phyloP scores from a whole-genome alignment of 2,797 vertebrate genomes.

The Monodelphis domestica region DNA sequence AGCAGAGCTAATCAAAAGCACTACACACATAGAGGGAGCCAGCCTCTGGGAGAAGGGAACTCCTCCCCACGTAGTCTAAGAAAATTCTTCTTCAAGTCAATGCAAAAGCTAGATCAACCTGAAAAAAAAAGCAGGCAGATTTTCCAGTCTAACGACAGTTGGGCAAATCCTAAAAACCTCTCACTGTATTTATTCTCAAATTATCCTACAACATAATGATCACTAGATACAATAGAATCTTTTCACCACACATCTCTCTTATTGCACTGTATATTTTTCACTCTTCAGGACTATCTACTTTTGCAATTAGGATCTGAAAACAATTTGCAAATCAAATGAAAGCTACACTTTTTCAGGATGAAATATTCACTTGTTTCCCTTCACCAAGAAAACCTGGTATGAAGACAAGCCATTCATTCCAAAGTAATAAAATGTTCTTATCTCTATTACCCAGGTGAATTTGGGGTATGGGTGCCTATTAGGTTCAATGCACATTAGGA shows the following conservation, averaged over 20 bases:
- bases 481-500: neutral
- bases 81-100: constrained; percentile 73
- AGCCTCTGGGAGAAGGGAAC: constrained; percentile 80
- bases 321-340: constrained; percentile 11
- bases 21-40: constrained; percentile 77
- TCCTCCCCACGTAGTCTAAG: constrained; percentile 68
- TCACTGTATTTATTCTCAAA: neutral
- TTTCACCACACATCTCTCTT: neutral
- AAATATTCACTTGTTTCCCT: neutral
- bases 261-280: neutral
- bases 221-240: neutral
- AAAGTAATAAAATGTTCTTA: constrained; percentile 30
- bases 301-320: constrained; percentile 2
- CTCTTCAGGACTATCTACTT: neutral
- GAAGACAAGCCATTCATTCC: constrained; percentile 60
- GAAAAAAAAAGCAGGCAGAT: constrained; percentile 61
- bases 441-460: constrained; percentile 4
- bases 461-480: neutral
- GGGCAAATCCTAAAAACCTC: neutral
- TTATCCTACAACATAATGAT: neutral
- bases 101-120: constrained; percentile 5
- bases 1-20: constrained; percentile 85
- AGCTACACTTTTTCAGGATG: neutral
- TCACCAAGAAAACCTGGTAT: neutral
- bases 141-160: constrained; percentile 55